Percentiles rank a stretch among this genome's conserved stretches.
phyloP scores from a whole-genome alignment of 92 coral and sea anemone genomes.

The Scolanthus callimorphus region DNA sequence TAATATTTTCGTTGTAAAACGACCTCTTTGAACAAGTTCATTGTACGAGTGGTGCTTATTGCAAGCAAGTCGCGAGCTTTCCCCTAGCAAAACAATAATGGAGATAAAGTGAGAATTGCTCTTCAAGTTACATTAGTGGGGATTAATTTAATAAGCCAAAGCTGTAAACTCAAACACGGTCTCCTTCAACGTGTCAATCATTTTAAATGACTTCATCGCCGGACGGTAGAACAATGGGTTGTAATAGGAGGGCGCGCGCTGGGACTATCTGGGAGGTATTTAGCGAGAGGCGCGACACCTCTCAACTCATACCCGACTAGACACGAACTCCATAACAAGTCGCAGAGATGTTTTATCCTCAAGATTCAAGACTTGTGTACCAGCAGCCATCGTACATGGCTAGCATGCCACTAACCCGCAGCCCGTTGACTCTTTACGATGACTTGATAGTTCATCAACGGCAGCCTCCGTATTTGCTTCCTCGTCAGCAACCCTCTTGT shows the following conservation, averaged over 20 bases:
- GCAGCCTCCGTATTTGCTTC: slow-evolving; percentile 47
- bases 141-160: slow-evolving; percentile 57
- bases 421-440: slow-evolving; percentile 36
- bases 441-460: slow-evolving; percentile 44
- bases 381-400: slow-evolving; percentile 44
- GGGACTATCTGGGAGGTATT: too few species aligned
- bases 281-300: too few species aligned
- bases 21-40: too few species aligned
- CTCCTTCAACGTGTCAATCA: slow-evolving; percentile 63
- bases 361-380: slow-evolving; percentile 59
- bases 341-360: slow-evolving; percentile 50
- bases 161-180: slow-evolving; percentile 51
- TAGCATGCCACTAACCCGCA: slow-evolving; percentile 31
- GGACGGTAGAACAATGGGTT: slow-evolving; percentile 39
- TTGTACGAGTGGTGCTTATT: not conserved
- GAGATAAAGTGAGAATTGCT: not conserved
- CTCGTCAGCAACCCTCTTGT: slow-evolving; percentile 43
- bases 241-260: slow-evolving; percentile 15
- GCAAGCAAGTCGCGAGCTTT: not conserved
- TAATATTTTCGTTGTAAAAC: not conserved
- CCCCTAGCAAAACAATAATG: not conserved
- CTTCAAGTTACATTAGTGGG: slow-evolving; percentile 25
- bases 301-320: not conserved
- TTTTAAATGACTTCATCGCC: slow-evolving; percentile 32
- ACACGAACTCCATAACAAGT: too few species aligned